phyloP scores from a whole-genome alignment of 2,888 invertebrate species.

The Zhuqinia jingwanae region DNA sequence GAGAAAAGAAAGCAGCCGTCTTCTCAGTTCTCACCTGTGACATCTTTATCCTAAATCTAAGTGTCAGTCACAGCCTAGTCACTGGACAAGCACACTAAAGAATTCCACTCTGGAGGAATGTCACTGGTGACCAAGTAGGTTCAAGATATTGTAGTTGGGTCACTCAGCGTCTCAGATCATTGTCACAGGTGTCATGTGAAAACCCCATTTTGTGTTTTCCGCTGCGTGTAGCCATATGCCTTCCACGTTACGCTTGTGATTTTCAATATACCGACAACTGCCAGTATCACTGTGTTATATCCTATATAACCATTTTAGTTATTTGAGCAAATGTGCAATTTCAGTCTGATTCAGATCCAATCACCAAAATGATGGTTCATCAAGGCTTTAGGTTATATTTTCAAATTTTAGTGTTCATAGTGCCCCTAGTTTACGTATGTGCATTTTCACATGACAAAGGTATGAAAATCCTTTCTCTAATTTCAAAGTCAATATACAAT shows the following conservation, averaged over 20 bases:
- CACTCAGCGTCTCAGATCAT: not conserved
- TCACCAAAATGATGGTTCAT: constrained; percentile 29
- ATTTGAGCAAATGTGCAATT: not conserved
- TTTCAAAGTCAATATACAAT: too few species aligned
- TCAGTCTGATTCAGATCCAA: constrained; percentile 17
- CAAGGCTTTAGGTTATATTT: constrained; percentile 41
- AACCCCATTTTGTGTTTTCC: not conserved
- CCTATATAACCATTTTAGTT: not conserved
- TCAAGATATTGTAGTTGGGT: not conserved
- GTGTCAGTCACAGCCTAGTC: constrained; percentile 47
- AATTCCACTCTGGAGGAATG: constrained; percentile 53
- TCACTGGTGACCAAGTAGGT: constrained; percentile 25
- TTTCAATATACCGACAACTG: constrained; percentile 49
- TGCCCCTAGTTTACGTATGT: constrained; percentile 71
- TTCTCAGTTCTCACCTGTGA: constrained; percentile 61
- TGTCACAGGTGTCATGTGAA: constrained; percentile 63
- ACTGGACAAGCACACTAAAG: constrained; percentile 51
- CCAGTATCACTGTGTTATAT: constrained; percentile 49
- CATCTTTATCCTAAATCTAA: constrained; percentile 60
- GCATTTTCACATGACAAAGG: constrained; percentile 78
- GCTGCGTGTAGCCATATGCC: not conserved
- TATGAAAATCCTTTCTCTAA: constrained; percentile 39
- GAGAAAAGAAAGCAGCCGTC: constrained; percentile 41
- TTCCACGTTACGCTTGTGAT: constrained; percentile 14
- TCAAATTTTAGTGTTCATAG: constrained; percentile 69